These are phyloP conservation scores for Globodera rostochiensis DNA, from an alignment of 1,140 invertebrate genomes.

Conservation along the genomic window DNA sequence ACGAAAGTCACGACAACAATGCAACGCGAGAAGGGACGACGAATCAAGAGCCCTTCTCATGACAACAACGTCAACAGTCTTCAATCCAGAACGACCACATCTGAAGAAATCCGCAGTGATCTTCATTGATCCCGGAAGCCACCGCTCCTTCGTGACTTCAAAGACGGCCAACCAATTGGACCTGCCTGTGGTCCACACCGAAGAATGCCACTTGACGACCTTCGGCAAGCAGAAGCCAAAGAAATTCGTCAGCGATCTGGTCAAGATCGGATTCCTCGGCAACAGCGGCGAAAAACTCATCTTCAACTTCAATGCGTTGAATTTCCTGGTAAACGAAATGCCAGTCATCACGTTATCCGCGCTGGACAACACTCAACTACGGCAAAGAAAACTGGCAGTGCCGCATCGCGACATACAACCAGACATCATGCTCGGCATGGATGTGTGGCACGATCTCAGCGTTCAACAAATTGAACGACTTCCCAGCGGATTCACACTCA, in stretches of 20 bases:
- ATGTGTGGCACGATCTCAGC: neutral
- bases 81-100: neutral
- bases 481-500: conserved; percentile 1
- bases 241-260: conserved; percentile 6
- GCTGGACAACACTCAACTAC: neutral
- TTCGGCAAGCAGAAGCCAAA: neutral
- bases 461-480: neutral
- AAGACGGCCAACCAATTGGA: neutral
- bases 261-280: neutral
- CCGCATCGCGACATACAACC: neutral
- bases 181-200: neutral
- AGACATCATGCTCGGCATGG: conserved; percentile 4
- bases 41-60: neutral
- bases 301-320: neutral
- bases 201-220: neutral
- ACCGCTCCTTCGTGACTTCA: neutral
- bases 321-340: neutral
- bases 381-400: neutral
- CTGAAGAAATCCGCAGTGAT: neutral
- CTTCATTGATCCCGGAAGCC: conserved; percentile 11
- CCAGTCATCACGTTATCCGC: neutral
- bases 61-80: neutral
- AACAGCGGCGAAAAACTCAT: conserved; percentile 4
- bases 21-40: too few species aligned
- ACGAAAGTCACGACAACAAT: neutral